Percentiles rank a stretch among this genome's conserved stretches.
Evolutionary conservation across 1,140 invertebrate species (phyloP).

Genomic region (Drosophila mojavensis): DNA sequence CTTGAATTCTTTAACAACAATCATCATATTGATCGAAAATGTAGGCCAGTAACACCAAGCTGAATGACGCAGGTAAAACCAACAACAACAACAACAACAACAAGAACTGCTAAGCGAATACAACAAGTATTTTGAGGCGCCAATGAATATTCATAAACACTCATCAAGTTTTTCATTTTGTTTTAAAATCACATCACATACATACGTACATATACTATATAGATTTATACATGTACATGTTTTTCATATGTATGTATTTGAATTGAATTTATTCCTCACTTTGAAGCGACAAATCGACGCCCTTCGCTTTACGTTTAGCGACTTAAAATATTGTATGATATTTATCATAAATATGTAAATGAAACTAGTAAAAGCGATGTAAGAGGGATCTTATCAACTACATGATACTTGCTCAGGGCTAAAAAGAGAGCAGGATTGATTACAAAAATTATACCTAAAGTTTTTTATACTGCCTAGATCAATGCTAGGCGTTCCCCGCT

Average conservation of each 20-base stretch:
- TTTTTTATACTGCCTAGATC: no score
- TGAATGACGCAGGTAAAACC: conserved; percentile 12
- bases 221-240: no score
- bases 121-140: conserved; percentile 34
- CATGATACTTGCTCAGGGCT: no score
- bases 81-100: conserved; percentile 13
- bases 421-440: no score
- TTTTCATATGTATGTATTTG: no score
- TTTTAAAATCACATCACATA: conserved; percentile 26
- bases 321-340: conserved; percentile 33
- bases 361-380: background rate
- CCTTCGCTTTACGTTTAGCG: background rate
- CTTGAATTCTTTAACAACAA: conserved; percentile 1
- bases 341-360: conserved; percentile 41
- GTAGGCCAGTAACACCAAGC: conserved; percentile 40
- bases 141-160: conserved; percentile 51
- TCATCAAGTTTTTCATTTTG: conserved; percentile 32
- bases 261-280: conserved; percentile 11
- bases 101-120: conserved; percentile 2
- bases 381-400: no score
- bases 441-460: no score
- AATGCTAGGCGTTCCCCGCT: no score
- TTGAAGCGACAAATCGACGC: conserved; percentile 26
- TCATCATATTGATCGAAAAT: conserved; percentile 19
- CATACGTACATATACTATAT: background rate